Conservation (phyloP, 2,797 vertebrate species). For the Carcharodon carcharias region DNA sequence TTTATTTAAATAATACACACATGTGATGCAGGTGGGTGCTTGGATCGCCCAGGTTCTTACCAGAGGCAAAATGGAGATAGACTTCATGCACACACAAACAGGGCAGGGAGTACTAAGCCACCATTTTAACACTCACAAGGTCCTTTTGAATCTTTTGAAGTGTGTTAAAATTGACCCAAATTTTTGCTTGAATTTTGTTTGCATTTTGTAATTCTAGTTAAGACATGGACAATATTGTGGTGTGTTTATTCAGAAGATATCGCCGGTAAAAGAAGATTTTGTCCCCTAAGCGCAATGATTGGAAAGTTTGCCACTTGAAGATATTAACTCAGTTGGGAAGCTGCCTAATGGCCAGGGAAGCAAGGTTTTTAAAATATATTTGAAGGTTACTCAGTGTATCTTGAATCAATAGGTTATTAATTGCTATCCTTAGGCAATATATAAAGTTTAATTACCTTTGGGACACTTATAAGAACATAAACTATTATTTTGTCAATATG, state of each 20-base stretch:
- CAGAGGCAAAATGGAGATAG: not conserved
- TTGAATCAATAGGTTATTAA: conserved; percentile 22
- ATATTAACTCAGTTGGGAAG: not conserved
- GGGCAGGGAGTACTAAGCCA: not conserved
- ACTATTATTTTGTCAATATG: conserved; percentile 32
- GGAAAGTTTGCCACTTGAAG: not conserved
- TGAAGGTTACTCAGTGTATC: conserved; percentile 14
- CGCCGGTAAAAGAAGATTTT: not conserved
- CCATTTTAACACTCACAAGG: not conserved
- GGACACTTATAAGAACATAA: conserved; percentile 22
- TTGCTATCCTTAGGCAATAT: conserved; percentile 7
- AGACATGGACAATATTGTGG: no score
- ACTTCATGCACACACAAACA: not conserved
- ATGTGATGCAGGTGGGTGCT: not conserved
- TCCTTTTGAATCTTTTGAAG: not conserved
- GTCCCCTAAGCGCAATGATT: not conserved
- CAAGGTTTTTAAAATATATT: conserved; percentile 26
- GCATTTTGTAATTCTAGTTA: not conserved
- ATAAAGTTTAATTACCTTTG: conserved; percentile 26
- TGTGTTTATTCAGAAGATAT: not conserved
- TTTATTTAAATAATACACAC: not conserved
- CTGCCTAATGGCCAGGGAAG: not conserved
- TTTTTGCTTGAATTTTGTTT: not conserved
- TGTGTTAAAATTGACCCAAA: not conserved
- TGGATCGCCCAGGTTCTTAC: not conserved